Base-by-base conservation (phyloP, 2,888 invertebrate species). In the Eristalis arbustorum region DNA sequence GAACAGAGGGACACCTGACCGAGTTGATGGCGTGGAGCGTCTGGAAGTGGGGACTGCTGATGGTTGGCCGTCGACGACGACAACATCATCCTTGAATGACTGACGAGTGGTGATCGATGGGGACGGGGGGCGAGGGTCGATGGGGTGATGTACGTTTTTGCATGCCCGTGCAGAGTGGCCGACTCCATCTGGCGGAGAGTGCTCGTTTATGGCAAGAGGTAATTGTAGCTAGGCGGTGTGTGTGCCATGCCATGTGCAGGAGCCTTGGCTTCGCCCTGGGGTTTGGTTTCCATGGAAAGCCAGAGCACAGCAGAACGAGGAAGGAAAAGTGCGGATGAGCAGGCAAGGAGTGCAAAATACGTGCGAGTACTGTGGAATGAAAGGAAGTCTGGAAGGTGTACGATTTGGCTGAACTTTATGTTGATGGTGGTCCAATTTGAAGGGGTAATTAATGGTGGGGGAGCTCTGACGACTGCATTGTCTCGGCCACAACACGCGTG, bases 271-370 rank as follows among this genome's bases (percentile, higher is more conserved):
- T 87, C 49, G 78, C 62, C 74, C 72, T 49, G 83, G 83, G 83
- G 83, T 87, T 83, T 78, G 78, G 78, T 87, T 87, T 87, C 87
- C 61, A 72, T 75, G 75, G 87, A 87, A 87, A 83, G 75, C 61
- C 69, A 66, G 64, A 23, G 25, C 40, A n/a, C 49, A 11, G 42
- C 57, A 75, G 75, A 75, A 83, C 59, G 78, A 83, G 83, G 87
- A 87, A 78, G 34, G 78, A 78, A 74, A 71, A 78, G 83, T 83
- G 72, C 67, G 83, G 78, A 78, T 74, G 82, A 81, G 68, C 61
- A 75, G 78, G 64, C 71, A 75, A 72, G 78, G 37, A 79, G 28
- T 66, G 40, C 59, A 23, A 59, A 61, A 62, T 87, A 83, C 83
- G 83, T 87, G 83, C 62, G 59, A 42, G 71, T 83, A 87, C 57